These are phyloP conservation scores for Sphecodes monilicornis DNA, from an alignment of 2,888 invertebrate species.

Conservation along the genomic window DNA sequence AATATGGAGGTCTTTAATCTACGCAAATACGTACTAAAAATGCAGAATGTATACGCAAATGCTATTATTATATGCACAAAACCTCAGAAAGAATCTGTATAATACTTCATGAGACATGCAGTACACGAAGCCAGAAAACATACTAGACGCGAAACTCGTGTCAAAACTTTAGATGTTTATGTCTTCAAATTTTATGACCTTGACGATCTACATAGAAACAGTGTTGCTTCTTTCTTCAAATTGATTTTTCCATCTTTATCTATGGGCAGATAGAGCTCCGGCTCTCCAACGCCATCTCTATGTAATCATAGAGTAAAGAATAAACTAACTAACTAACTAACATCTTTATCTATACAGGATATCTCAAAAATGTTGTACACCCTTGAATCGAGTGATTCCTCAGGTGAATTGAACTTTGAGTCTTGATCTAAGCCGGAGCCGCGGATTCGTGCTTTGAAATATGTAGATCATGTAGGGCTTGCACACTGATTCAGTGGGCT, in stretches of 20 bases:
- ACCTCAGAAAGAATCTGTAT: conserved; percentile 60
- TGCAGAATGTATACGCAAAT: conserved; percentile 36
- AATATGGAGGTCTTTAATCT: background rate
- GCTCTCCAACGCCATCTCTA: too few species aligned
- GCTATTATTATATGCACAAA: conserved; percentile 48
- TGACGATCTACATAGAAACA: background rate
- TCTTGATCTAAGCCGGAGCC: too few species aligned
- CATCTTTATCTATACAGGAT: too few species aligned
- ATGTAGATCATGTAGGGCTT: too few species aligned
- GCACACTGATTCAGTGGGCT: too few species aligned
- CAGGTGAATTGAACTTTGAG: too few species aligned
- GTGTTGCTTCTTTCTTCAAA: background rate
- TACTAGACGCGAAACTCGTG: background rate
- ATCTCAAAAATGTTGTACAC: too few species aligned
- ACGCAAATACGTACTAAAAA: conserved; percentile 54
- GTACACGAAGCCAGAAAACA: conserved; percentile 26
- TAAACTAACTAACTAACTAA: too few species aligned
- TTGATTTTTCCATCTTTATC: background rate
- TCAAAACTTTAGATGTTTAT: background rate
- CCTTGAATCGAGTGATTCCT: too few species aligned
- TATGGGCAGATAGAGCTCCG: too few species aligned
- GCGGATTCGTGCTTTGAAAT: too few species aligned
- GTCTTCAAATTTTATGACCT: background rate
- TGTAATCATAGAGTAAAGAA: too few species aligned
- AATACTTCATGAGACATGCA: conserved; percentile 46